These are phyloP conservation scores for Epinotia brunnichana DNA, from an alignment of 2,888 invertebrate genomes.

Conservation along the genomic window DNA sequence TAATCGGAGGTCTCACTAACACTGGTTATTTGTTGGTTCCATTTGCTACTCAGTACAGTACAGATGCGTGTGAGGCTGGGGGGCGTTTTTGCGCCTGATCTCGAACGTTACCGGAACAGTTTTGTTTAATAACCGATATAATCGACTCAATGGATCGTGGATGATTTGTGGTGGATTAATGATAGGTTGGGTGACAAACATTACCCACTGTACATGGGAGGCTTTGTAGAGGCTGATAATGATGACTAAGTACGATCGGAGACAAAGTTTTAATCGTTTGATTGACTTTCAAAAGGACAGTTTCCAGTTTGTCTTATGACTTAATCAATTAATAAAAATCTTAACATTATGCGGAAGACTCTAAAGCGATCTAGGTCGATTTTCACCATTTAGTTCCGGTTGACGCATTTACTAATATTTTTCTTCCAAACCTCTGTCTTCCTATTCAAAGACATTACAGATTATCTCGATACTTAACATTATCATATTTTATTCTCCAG, in stretches of 20 bases:
- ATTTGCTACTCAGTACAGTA: not conserved
- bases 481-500: too few species aligned
- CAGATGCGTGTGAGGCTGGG: not conserved
- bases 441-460: too few species aligned
- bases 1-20: not conserved
- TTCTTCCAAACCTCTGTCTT: too few species aligned
- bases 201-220: not conserved
- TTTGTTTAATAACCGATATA: slow-evolving; percentile 43
- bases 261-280: not conserved
- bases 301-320: too few species aligned
- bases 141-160: slow-evolving; percentile 36
- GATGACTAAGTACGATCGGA: not conserved
- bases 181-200: slow-evolving; percentile 16
- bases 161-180: slow-evolving; percentile 34
- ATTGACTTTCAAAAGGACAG: too few species aligned
- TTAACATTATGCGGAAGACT: too few species aligned
- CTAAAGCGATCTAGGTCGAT: too few species aligned
- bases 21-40: not conserved
- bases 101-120: slow-evolving; percentile 38
- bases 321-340: too few species aligned
- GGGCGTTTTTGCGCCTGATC: slow-evolving; percentile 41
- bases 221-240: not conserved
- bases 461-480: too few species aligned
- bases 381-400: too few species aligned
- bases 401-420: too few species aligned